A percentile compares a stretch with the other conserved stretches of the same genome.
phyloP scores from a whole-genome alignment of 2,888 invertebrate species.

The Dryadula phaetusa region DNA sequence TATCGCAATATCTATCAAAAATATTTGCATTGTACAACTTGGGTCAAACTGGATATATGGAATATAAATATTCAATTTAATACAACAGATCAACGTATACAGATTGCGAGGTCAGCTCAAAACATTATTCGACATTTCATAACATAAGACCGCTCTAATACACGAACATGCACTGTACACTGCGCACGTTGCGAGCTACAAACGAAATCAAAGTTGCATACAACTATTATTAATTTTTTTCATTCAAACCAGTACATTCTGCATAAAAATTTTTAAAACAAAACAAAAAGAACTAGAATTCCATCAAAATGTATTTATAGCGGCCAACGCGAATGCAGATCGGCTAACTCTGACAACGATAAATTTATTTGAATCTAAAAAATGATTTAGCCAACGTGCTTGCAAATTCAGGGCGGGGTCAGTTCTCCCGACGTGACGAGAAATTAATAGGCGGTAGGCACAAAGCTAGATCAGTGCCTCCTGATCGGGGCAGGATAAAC shows the following conservation, averaged over 20 bases:
- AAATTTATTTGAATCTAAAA: constrained; percentile 38
- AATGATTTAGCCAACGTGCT: constrained; percentile 36
- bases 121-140: constrained; percentile 9
- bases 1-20: neutral
- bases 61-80: neutral
- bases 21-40: neutral
- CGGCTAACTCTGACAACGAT: constrained; percentile 25
- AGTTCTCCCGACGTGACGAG: constrained; percentile 23
- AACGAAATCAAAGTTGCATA: constrained; percentile 18
- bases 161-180: neutral
- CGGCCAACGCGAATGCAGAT: constrained; percentile 22
- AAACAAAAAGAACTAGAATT: constrained; percentile 17
- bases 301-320: constrained; percentile 22
- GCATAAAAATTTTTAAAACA: constrained; percentile 22
- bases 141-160: constrained; percentile 6
- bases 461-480: constrained; percentile 36
- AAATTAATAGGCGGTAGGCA: constrained; percentile 39
- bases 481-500: constrained; percentile 30
- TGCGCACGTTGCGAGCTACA: constrained; percentile 4
- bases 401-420: constrained; percentile 29
- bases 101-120: neutral
- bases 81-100: neutral
- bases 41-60: neutral
- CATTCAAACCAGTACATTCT: constrained; percentile 19
- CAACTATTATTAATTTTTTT: constrained; percentile 27